Base-by-base conservation (phyloP, 2,888 invertebrate genomes). In the Folsomia manolachei region DNA sequence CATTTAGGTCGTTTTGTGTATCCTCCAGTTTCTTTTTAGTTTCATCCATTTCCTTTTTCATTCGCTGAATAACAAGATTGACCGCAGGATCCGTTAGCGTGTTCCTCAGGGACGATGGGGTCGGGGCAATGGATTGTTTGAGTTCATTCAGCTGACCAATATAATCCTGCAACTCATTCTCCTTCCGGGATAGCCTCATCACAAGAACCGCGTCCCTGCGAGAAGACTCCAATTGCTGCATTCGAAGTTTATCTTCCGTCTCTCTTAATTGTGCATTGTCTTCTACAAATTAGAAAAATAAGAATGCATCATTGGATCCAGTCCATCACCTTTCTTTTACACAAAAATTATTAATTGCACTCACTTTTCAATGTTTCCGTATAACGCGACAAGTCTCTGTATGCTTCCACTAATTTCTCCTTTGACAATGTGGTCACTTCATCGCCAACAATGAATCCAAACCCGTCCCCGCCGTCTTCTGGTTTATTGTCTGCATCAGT, bases 141-240 rank as follows among this genome's bases (percentile, higher is more conserved):
- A 96, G 87, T 86, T 96, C 96, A 78, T 92, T 90, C 83, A 96
- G 91, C 89, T 97, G 96, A 86, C 90, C 93, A 87, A 93, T 90
- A 87, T 92, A 94, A 86, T 97, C 96, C 85, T 97, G 95, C 84
- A 95, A 90, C 86, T 97, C 97, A 85, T 97, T 96, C 84, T 97
- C 97, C 86, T 97, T 97, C 79, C 93, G 92, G 75, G 96, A 93
- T 80, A 97, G 88, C 82, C 95, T 88, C 82, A 96, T 90, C 81
- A 96, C 92, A 81, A 97, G 89, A 78, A 95, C 91, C 85, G 94
- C 94, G 85, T 97, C 97, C 82, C 95, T 89, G 81, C 95, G 90
- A 82, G 93, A 91, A 77, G 94, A 91, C 83, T 97, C 97, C 71
- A 89, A 87, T 83, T 91, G 90, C 84, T 94, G 94, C 82, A 90